Percentiles rank a stretch among this genome's conserved stretches.
phyloP scores from a whole-genome alignment of 2,797 vertebrate species.

The Eupleurogrammus muticus region DNA sequence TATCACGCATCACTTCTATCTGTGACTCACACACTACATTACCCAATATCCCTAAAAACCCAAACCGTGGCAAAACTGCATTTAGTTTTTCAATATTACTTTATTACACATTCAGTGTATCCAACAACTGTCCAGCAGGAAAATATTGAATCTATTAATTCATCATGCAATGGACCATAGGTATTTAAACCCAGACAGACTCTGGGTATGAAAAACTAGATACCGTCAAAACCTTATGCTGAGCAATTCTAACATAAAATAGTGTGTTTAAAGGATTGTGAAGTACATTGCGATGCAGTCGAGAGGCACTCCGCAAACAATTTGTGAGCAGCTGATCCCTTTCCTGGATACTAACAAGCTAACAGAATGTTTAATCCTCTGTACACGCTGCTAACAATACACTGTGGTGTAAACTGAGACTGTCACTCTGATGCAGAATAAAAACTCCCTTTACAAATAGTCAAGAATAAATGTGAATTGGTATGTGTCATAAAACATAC shows the following conservation, averaged over 20 bases:
- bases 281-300: not conserved
- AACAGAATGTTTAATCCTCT: not conserved
- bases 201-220: too few relatives aligned
- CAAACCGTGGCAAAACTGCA: too few relatives aligned
- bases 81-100: too few relatives aligned
- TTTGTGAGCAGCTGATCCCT: not conserved
- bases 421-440: slow-evolving; percentile 24
- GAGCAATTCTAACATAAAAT: not conserved
- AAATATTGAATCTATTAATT: too few relatives aligned
- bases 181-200: too few relatives aligned
- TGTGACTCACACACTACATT: too few relatives aligned
- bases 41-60: too few relatives aligned
- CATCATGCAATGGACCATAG: too few relatives aligned
- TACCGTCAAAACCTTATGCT: too few relatives aligned
- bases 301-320: not conserved
- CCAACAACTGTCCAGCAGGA: too few relatives aligned
- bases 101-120: too few relatives aligned
- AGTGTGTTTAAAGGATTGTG: not conserved
- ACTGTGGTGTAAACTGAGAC: not conserved
- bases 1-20: too few relatives aligned
- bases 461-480: slow-evolving; percentile 5
- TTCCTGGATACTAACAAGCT: not conserved
- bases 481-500: slow-evolving; percentile 7
- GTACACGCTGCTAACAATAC: not conserved
- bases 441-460: slow-evolving; percentile 67